Conservation (phyloP, 1,140 invertebrate species). For the Lepidostoma basale region DNA sequence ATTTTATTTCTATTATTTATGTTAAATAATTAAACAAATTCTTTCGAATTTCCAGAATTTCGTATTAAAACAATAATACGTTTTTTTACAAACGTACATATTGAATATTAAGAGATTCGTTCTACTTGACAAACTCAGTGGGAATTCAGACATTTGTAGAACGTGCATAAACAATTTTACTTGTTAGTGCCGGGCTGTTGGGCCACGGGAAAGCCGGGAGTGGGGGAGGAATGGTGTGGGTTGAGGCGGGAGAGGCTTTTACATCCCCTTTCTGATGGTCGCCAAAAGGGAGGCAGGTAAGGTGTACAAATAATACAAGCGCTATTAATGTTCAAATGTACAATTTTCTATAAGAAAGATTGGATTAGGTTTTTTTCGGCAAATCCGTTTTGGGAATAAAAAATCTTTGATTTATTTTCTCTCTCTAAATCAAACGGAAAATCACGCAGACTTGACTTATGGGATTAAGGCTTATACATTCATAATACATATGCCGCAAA, state of each 20-base stretch:
- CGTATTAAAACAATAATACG: too few relatives aligned
- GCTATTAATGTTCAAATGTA: constrained; percentile 8
- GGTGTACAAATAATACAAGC: constrained; percentile 11
- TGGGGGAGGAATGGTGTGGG: not conserved
- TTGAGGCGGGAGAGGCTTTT: not conserved
- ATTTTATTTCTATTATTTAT: too few relatives aligned
- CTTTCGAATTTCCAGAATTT: too few relatives aligned
- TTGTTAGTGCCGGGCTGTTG: constrained; percentile 33
- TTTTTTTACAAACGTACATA: too few relatives aligned
- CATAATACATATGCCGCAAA: too few relatives aligned
- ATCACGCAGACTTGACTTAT: too few relatives aligned
- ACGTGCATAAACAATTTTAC: constrained; percentile 37
- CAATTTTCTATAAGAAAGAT: constrained; percentile 13
- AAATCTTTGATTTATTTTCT: too few relatives aligned
- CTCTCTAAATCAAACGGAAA: too few relatives aligned
- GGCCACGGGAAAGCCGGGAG: not conserved
- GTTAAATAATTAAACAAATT: too few relatives aligned
- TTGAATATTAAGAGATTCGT: not conserved
- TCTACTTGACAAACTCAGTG: constrained; percentile 25
- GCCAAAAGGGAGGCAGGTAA: constrained; percentile 11
- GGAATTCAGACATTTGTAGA: constrained; percentile 32
- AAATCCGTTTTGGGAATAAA: too few relatives aligned
- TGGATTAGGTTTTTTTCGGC: constrained; percentile 8
- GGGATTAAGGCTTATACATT: too few relatives aligned
- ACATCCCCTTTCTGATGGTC: not conserved